Evolutionary conservation across 2,888 invertebrate species (phyloP).

Genomic region (Drosophila anomalata): DNA sequence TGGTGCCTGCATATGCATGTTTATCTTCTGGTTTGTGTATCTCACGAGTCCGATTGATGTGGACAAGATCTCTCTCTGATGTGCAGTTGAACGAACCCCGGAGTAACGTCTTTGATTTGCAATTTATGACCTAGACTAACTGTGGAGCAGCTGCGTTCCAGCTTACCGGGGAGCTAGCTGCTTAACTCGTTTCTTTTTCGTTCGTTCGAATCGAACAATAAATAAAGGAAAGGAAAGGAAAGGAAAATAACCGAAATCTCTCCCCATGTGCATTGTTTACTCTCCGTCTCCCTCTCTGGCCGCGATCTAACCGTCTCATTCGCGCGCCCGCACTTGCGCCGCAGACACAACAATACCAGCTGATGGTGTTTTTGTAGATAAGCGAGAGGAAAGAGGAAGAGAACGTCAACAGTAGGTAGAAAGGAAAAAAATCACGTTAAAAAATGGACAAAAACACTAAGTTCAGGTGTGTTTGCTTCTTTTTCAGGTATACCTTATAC

Average conservation of each 20-base stretch:
- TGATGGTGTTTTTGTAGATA: conserved; percentile 76
- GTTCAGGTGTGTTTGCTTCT: conserved; percentile 33
- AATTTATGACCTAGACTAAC: conserved; percentile 65
- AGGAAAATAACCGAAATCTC: conserved; percentile 15
- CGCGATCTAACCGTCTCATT: conserved; percentile 11
- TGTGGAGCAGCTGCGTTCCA: conserved; percentile 31
- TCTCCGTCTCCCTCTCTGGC: conserved; percentile 15
- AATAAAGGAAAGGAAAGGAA: conserved; percentile 10
- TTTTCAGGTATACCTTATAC: conserved; percentile 35
- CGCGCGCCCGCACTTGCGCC: conserved; percentile 27
- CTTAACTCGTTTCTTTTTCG: conserved; percentile 50
- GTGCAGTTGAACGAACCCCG: conserved; percentile 68
- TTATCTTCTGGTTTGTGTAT: conserved; percentile 25
- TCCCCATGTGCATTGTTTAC: conserved; percentile 37
- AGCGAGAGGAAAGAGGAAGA: conserved; percentile 37
- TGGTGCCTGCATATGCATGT: conserved; percentile 11
- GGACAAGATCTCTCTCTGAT: neutral
- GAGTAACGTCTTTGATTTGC: conserved; percentile 36
- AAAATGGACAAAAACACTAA: conserved; percentile 29
- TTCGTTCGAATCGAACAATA: conserved; percentile 2
- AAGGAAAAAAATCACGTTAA: conserved; percentile 43
- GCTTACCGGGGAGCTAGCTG: conserved; percentile 30
- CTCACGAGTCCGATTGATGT: conserved; percentile 3
- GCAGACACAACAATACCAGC: conserved; percentile 74
- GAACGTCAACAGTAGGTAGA: conserved; percentile 46